A percentile compares a stretch with the other conserved stretches of the same genome.
phyloP scores from a whole-genome alignment of 2,888 invertebrate genomes.

The Vesta saturnalis region DNA sequence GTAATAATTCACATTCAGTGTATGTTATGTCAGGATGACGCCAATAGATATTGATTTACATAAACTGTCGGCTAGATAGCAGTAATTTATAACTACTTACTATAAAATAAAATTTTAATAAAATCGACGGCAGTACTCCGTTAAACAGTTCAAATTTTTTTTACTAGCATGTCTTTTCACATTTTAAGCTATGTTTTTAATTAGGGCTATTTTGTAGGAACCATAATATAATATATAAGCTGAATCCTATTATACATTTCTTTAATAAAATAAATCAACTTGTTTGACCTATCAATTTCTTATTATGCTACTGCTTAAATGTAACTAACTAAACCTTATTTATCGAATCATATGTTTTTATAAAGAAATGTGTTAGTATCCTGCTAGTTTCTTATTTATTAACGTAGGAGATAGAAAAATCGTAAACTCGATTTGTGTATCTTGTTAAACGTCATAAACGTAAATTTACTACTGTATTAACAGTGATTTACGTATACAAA shows the following conservation, averaged over 20 bases:
- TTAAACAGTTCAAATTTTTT: no score
- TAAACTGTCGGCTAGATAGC: slow-evolving; percentile 10
- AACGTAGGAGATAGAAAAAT: slow-evolving; percentile 49
- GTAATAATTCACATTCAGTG: slow-evolving; percentile 18
- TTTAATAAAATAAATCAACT: no score
- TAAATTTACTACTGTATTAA: slow-evolving; percentile 60
- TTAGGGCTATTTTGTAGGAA: no score
- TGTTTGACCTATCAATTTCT: not conserved
- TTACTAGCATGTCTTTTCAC: no score
- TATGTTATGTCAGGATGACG: slow-evolving; percentile 6
- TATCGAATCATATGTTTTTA: not conserved
- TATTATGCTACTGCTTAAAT: not conserved
- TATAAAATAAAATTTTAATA: not conserved
- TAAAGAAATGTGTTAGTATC: slow-evolving; percentile 10
- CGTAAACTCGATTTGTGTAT: slow-evolving; percentile 59
- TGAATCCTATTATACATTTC: no score
- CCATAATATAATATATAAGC: no score
- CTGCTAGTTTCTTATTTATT: slow-evolving; percentile 45
- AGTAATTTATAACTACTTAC: slow-evolving; percentile 8
- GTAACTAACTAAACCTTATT: slow-evolving; percentile 1
- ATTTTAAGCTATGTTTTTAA: no score
- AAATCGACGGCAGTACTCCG: no score
- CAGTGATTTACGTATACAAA: slow-evolving; percentile 57
- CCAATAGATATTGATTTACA: slow-evolving; percentile 13
- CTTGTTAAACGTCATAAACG: slow-evolving; percentile 58